Percentiles rank a stretch among this genome's conserved stretches.
phyloP scores from a whole-genome alignment of 2,113 vertebrate species.

The Melanerpes aurifrons region DNA sequence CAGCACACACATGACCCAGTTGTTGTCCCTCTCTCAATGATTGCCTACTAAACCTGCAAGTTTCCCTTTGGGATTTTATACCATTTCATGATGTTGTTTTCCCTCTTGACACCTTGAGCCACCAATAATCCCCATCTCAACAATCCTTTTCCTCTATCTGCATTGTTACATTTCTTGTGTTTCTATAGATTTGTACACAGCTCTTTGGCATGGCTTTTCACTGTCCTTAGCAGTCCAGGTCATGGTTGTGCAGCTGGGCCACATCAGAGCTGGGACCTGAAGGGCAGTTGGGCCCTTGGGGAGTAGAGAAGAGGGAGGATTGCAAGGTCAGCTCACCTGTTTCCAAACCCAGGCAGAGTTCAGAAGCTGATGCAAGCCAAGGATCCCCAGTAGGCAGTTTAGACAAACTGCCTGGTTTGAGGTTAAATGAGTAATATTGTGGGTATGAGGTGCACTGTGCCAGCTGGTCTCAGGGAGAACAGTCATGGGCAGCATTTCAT shows the following conservation, averaged over 20 bases:
- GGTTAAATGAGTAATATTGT: no score
- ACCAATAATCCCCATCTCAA: background rate
- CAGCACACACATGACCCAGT: background rate
- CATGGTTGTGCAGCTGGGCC: background rate
- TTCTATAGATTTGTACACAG: background rate
- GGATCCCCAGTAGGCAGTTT: background rate
- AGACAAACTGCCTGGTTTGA: background rate
- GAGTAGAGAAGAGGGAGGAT: background rate
- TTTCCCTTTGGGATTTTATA: background rate
- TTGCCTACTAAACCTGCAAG: background rate
- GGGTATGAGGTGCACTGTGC: background rate
- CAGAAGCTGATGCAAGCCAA: background rate
- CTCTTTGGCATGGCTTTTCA: background rate
- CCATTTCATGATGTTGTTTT: background rate
- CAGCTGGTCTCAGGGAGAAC: background rate
- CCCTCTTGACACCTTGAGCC: background rate
- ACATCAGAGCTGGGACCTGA: background rate
- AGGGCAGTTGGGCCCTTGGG: background rate
- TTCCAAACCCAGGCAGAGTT: background rate
- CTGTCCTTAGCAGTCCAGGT: background rate
- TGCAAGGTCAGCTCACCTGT: background rate
- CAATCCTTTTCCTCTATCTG: background rate
- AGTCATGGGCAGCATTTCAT: background rate
- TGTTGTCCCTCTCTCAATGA: background rate
- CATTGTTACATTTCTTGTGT: background rate